A percentile compares a stretch with the other conserved stretches of the same genome.
Conservation (phyloP, 1,140 invertebrate species). For the Melipona quadrifasciata region DNA sequence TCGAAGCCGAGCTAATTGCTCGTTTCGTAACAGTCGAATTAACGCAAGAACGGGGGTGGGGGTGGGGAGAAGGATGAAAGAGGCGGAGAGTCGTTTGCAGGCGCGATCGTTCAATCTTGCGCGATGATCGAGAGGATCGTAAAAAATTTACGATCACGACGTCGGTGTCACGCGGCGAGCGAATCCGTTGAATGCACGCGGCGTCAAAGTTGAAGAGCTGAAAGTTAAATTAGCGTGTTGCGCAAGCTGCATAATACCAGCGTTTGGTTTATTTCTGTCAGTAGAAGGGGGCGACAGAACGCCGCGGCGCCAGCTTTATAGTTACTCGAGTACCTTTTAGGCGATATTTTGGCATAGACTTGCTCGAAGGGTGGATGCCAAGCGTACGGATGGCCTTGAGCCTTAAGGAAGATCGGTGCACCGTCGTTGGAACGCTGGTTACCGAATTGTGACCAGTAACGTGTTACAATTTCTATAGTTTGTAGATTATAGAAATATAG, state of each 20-base stretch:
- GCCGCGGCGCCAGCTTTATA: constrained; percentile 26
- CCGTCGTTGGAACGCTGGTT: not conserved
- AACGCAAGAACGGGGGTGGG: not conserved
- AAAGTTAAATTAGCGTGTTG: constrained; percentile 40
- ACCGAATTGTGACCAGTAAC: not conserved
- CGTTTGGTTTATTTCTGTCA: constrained; percentile 42
- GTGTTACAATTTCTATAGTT: too few species aligned
- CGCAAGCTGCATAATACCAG: constrained; percentile 10
- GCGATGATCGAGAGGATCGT: not conserved
- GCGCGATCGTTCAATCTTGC: not conserved
- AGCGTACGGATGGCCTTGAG: constrained; percentile 24
- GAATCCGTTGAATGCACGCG: too few species aligned
- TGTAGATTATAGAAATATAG: too few species aligned
- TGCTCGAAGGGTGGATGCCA: not conserved
- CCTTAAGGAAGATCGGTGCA: not conserved
- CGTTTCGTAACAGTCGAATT: constrained; percentile 12
- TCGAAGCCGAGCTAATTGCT: not conserved
- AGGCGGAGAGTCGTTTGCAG: not conserved
- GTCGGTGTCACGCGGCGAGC: not conserved
- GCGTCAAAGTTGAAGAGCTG: constrained; percentile 3
- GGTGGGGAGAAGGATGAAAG: not conserved
- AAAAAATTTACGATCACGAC: not conserved
- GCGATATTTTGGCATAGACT: constrained; percentile 29
- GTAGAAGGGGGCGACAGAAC: constrained; percentile 10
- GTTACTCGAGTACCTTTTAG: constrained; percentile 23